Conservation (phyloP, 1,140 invertebrate genomes). For the Macrobrachium rosenbergii region DNA sequence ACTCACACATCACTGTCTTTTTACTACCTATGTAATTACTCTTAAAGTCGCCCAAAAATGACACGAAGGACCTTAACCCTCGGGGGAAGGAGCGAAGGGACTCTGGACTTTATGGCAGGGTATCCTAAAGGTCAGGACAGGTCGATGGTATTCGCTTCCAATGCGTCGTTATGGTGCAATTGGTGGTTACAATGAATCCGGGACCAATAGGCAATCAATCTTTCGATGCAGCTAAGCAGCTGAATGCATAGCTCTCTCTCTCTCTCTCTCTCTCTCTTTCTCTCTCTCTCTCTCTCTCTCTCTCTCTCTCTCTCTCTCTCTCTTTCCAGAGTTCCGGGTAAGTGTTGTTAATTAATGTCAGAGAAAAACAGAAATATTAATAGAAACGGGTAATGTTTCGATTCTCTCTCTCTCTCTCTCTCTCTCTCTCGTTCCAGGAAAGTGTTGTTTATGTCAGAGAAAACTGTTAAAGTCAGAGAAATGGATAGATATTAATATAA, state of each 20-base stretch:
- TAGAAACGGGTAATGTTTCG: no score
- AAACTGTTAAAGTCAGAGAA: no score
- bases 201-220: slow-evolving; percentile 60
- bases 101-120: slow-evolving; percentile 7
- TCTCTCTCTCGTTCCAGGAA: no score
- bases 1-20: slow-evolving; percentile 61
- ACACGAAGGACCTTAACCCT: slow-evolving; percentile 45
- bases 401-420: no score
- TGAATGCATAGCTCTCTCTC: no score
- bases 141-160: slow-evolving; percentile 9
- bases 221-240: slow-evolving; percentile 60
- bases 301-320: slow-evolving; percentile 31
- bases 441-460: no score
- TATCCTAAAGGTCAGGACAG: slow-evolving; percentile 4
- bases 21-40: slow-evolving; percentile 62
- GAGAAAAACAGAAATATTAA: no score
- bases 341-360: no score
- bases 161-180: slow-evolving; percentile 51
- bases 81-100: slow-evolving; percentile 1
- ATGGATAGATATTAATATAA: no score
- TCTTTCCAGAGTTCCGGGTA: no score
- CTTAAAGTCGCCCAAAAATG: slow-evolving; percentile 45
- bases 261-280: slow-evolving; percentile 7
- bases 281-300: slow-evolving; percentile 49
- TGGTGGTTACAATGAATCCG: slow-evolving; percentile 51